Evolutionary conservation across 2,888 invertebrate genomes (phyloP), one percentile per base, ranked within the genome.

Genomic region (Spialia ferax): DNA sequence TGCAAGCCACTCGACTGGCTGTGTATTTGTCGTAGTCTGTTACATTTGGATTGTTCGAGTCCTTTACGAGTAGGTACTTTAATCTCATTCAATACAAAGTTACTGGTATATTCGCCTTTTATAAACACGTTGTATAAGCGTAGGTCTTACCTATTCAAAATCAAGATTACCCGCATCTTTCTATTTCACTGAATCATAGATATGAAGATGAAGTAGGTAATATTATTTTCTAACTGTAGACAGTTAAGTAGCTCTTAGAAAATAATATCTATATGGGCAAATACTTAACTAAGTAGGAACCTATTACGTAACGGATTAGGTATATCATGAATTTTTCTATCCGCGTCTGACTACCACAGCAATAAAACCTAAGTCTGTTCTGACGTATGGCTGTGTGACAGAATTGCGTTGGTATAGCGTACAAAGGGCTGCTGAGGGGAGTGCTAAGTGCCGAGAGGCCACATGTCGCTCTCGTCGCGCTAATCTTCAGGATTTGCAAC

Each of bases 401-500:
- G 80, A 80, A 82, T 79, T 75, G 71, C 74, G 57, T 38, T 56
- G 69, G 69, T 68, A 64, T 32, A 29, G 74, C 63, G 71, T 73
- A 74, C 72, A 71, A 76, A 74, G 76, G 77, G 79, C 82, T 79
- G 85, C 81, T 76, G 71, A 71, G 71, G 85, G 87, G 88, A 82
- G 85, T 79, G 87, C 90, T 91, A 91, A 93, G 91, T 91, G 92
- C 88, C 86, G 75, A 81, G 87, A 87, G 86, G 91, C 93, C 93
- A 93, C 93, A 93, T 93, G 93, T 93, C 93, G 88, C 90, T 87
- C 86, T 91, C 88, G 89, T 90, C 90, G 84, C 87, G 87, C 93
- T 93, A 93, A 93, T 93, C 93, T 93, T 89, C 84, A 84, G 92
- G 93, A 93, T 93, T 93, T 93, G 87, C 92, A 85, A 89, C 89